Base-by-base conservation (phyloP, 2,888 invertebrate species). In the Acheta domesticus region DNA sequence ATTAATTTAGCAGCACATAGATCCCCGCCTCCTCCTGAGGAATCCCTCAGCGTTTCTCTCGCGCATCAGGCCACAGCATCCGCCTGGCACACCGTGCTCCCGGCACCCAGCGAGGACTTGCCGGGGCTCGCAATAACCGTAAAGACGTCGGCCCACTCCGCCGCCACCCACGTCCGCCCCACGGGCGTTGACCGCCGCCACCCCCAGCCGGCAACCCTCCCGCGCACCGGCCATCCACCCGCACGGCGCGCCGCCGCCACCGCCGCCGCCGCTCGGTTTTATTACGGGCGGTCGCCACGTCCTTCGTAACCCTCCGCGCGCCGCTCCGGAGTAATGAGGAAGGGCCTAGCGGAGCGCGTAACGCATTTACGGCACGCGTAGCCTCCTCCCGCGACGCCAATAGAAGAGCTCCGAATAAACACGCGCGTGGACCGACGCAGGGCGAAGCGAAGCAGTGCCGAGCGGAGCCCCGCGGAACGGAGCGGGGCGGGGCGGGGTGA, bases 201-300 rank as follows among this genome's bases (percentile, higher is more conserved):
- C 62, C 14, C 62, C 62, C 16, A 14, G 16, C 4, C 16, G 1
- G n/a, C 62, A n/a, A 14, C 62, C n/a, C 16, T 14, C 16, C 62
- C 16, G 14, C n/a, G 12, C 62, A 62, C 16, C 62, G 16, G 62
- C 14, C 62, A 16, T n/a, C 62, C n/a, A 14, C 62, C 62, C 62
- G 62, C 62, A 36, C 36, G 36, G 36, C 36, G 36, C 62, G 62
- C 62, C n/a, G 16, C 19, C 62, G 16, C 16, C 62, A 4, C 19
- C 62, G 19, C 62, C 62, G 62, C 16, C 14, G 62, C 62, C 62
- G 14, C n/a, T n/a, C 62, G 16, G 62, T 14, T 62, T 62, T 62
- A 62, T 62, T 62, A 62, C 62, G 16, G n/a, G n/a, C 62, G 62
- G n/a, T 62, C n/a, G 62, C 62, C 62, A n/a, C 62, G 62, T 62